These are phyloP conservation scores for Diaphora mendica DNA, from an alignment of 2,888 invertebrate species.

Conservation along the genomic window DNA sequence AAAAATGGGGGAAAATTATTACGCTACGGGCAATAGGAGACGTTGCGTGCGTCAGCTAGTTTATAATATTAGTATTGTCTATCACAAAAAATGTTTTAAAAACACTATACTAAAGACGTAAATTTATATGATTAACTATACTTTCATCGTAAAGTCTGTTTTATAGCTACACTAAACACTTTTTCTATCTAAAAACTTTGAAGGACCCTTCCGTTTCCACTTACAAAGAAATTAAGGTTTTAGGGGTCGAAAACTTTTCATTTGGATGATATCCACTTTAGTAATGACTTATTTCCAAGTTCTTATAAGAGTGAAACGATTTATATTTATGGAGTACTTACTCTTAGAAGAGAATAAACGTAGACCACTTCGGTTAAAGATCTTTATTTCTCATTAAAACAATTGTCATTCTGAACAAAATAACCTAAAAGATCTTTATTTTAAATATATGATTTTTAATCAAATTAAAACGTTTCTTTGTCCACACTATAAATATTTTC, in stretches of 20 bases:
- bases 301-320: conserved; percentile 37
- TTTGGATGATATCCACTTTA: conserved; percentile 45
- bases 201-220: conserved; percentile 39
- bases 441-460: too few relatives aligned
- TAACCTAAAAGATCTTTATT: too few relatives aligned
- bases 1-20: too few relatives aligned
- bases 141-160: conserved; percentile 25
- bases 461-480: too few relatives aligned
- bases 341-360: conserved; percentile 3
- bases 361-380: neutral
- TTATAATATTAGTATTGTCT: too few relatives aligned
- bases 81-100: too few relatives aligned
- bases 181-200: conserved; percentile 42
- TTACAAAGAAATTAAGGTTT: conserved; percentile 47
- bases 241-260: conserved; percentile 44
- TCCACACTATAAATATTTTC: too few relatives aligned
- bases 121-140: conserved; percentile 26
- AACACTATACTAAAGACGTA: conserved; percentile 8
- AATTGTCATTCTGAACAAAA: too few relatives aligned
- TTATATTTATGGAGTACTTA: conserved; percentile 30
- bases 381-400: too few relatives aligned
- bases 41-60: too few relatives aligned
- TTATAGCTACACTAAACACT: conserved; percentile 30
- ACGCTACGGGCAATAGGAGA: too few relatives aligned
- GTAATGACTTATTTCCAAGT: conserved; percentile 45